Percentiles rank a stretch among this genome's conserved stretches.
These are phyloP conservation scores for Acronicta leporina DNA, from an alignment of 2,888 invertebrate genomes.

Conservation along the genomic window DNA sequence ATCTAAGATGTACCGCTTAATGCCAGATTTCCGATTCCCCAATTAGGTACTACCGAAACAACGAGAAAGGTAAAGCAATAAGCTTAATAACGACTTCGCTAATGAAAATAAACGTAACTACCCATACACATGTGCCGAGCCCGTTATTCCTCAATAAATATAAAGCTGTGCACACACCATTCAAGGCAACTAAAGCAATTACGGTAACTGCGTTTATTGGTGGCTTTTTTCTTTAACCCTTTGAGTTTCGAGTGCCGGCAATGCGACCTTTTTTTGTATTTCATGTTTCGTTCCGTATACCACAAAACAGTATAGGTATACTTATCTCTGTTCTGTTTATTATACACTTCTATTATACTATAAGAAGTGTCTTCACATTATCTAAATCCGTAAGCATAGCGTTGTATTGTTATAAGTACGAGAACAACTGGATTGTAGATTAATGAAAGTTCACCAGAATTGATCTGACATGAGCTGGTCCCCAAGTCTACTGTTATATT, in stretches of 20 bases:
- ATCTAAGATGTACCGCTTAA: too few species aligned
- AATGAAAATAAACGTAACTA: conserved; percentile 16
- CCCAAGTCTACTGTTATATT: too few species aligned
- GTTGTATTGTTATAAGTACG: too few species aligned
- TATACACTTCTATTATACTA: too few species aligned
- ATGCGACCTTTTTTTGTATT: conserved; percentile 24
- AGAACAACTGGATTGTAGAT: too few species aligned
- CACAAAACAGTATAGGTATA: too few species aligned
- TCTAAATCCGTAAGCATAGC: too few species aligned
- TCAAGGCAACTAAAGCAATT: conserved; percentile 51
- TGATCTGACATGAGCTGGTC: too few species aligned
- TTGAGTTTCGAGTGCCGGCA: conserved; percentile 27
- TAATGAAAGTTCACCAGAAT: too few species aligned
- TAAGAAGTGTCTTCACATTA: too few species aligned
- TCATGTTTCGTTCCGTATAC: conserved; percentile 14
- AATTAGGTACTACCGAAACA: neutral
- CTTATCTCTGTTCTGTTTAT: too few species aligned
- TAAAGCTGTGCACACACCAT: conserved; percentile 31
- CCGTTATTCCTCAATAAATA: conserved; percentile 32
- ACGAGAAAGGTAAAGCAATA: neutral
- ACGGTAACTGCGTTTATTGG: conserved; percentile 45
- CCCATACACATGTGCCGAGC: neutral
- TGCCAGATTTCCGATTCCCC: too few species aligned
- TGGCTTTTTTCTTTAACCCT: conserved; percentile 46
- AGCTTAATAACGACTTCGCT: neutral